A percentile compares a stretch with the other conserved stretches of the same genome.
These are phyloP conservation scores for Perizoma affinitatum DNA, from an alignment of 2,888 invertebrate genomes.

Conservation along the genomic window DNA sequence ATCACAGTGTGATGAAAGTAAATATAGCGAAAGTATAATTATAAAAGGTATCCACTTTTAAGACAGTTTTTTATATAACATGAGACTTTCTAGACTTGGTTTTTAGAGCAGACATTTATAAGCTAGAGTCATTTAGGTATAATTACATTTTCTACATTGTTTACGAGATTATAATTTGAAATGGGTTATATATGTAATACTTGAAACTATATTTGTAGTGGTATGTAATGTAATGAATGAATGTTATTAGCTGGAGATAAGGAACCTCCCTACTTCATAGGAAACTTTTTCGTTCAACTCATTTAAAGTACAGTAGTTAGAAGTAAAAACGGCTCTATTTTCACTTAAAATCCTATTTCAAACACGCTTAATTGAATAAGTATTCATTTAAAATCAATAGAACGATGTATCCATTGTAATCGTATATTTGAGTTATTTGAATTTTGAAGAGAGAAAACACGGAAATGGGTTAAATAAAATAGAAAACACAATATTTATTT, in stretches of 20 bases:
- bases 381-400: background rate
- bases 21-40: conserved; percentile 46
- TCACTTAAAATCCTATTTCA: conserved; percentile 15
- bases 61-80: no score
- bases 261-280: conserved; percentile 10
- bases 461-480: no score
- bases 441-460: no score
- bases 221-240: conserved; percentile 4
- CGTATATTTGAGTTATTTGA: background rate
- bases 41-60: no score
- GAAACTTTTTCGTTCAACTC: conserved; percentile 16
- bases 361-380: conserved; percentile 7
- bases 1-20: conserved; percentile 61
- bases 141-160: background rate
- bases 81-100: no score
- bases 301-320: conserved; percentile 20
- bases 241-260: conserved; percentile 1
- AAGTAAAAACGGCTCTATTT: conserved; percentile 16
- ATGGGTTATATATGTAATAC: conserved; percentile 5
- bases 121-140: background rate
- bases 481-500: no score
- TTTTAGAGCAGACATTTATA: background rate
- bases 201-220: no score
- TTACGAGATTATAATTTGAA: background rate
- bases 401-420: background rate